A percentile compares a stretch with the other conserved stretches of the same genome.
phyloP scores from a whole-genome alignment of 2,888 invertebrate genomes.

The Amphipoea oculea region DNA sequence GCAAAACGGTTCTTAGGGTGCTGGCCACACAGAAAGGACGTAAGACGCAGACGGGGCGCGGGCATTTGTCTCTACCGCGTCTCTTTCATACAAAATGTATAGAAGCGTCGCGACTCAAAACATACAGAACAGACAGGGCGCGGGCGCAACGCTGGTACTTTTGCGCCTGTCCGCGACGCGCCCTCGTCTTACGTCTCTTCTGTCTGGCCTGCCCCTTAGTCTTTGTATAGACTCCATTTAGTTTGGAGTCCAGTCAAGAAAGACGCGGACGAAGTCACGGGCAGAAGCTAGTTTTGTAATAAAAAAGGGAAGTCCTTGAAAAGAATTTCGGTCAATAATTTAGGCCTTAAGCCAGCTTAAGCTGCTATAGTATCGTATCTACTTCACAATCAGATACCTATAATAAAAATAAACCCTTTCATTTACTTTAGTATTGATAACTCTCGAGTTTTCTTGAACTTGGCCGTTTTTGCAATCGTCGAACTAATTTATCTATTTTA shows the following conservation, averaged over 20 bases:
- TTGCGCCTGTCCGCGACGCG: too few species aligned
- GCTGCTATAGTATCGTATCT: neutral
- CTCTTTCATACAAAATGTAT: too few species aligned
- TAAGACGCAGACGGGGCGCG: too few species aligned
- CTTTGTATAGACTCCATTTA: neutral
- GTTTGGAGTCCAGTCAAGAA: too few species aligned
- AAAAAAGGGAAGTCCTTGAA: neutral
- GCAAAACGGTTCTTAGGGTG: neutral
- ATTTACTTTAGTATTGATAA: neutral
- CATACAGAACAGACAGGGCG: too few species aligned
- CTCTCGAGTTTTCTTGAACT: slow-evolving; percentile 37
- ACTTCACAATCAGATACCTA: neutral
- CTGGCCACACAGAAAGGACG: too few species aligned
- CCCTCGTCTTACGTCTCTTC: too few species aligned
- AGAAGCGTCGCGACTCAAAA: too few species aligned
- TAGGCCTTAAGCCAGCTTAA: neutral
- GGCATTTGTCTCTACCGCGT: too few species aligned
- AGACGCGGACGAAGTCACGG: too few species aligned
- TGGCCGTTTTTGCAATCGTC: slow-evolving; percentile 32
- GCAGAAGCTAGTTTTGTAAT: neutral
- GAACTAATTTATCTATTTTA: slow-evolving; percentile 23
- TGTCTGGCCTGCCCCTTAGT: too few species aligned
- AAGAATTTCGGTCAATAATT: neutral
- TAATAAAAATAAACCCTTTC: neutral
- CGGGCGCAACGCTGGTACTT: too few species aligned